Evolutionary conservation across 2,113 vertebrate genomes (phyloP).

Genomic region (Nerophis lumbriciformis): DNA sequence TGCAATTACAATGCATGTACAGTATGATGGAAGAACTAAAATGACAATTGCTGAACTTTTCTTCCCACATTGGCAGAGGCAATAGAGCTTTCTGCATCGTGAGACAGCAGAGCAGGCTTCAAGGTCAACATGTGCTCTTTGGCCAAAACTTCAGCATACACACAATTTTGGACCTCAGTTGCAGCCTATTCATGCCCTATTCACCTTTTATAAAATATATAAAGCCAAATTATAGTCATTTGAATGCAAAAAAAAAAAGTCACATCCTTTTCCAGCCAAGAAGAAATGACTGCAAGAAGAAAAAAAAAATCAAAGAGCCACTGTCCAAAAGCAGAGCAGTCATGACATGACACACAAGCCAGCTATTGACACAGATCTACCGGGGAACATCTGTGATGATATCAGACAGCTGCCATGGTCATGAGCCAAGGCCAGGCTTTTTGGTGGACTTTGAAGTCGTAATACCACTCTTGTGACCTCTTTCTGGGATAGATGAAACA

Average conservation of each 20-base stretch:
- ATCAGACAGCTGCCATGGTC: constrained; percentile 56
- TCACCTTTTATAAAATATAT: background rate
- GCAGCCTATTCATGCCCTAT: background rate
- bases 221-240: background rate
- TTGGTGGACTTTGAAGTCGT: constrained; percentile 68
- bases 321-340: constrained; percentile 34
- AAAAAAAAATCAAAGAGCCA: constrained; percentile 38
- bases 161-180: background rate
- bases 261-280: background rate
- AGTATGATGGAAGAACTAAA: background rate
- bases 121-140: constrained; percentile 22
- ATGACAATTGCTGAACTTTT: background rate
- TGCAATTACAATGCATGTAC: too few relatives aligned
- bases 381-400: constrained; percentile 57
- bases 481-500: constrained; percentile 45
- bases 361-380: constrained; percentile 58
- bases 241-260: background rate
- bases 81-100: constrained; percentile 19
- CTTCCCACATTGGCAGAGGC: constrained; percentile 1
- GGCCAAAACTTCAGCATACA: background rate
- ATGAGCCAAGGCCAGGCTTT: constrained; percentile 59
- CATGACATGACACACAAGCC: constrained; percentile 39
- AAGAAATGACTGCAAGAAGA: constrained; percentile 17
- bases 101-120: constrained; percentile 12
- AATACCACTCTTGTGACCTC: constrained; percentile 63